Evolutionary conservation across 2,888 invertebrate species (phyloP).

Genomic region (Helleia helle): DNA sequence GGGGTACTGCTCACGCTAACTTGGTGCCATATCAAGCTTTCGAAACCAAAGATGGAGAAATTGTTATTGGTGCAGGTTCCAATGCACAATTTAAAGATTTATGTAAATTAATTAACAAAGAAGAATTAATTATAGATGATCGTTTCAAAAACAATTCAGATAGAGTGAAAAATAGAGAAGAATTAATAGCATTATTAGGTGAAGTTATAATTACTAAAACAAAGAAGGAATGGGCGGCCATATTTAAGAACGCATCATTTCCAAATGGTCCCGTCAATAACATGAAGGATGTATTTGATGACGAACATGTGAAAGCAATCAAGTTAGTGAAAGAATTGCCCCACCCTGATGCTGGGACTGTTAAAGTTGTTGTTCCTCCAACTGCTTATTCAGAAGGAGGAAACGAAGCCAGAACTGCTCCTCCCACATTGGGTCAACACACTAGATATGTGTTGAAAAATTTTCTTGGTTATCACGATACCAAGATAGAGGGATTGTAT

Average conservation of each 20-base stretch:
- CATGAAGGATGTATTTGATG: slow-evolving; percentile 88
- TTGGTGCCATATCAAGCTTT: slow-evolving; percentile 97
- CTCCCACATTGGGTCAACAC: slow-evolving; percentile 92
- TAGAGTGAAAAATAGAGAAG: slow-evolving; percentile 84
- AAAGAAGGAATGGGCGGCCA: slow-evolving; percentile 81
- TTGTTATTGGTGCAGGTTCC: slow-evolving; percentile 92
- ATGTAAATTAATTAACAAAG: slow-evolving; percentile 76
- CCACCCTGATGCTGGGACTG: slow-evolving; percentile 79
- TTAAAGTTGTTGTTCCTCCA: slow-evolving; percentile 90
- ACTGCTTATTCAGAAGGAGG: slow-evolving; percentile 84
- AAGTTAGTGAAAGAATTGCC: slow-evolving; percentile 80
- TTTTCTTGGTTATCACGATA: slow-evolving; percentile 76
- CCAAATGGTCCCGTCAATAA: slow-evolving; percentile 94
- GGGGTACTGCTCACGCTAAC: slow-evolving; percentile 96
- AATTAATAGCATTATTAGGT: slow-evolving; percentile 77
- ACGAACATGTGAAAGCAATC: slow-evolving; percentile 86
- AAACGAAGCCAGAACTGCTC: slow-evolving; percentile 81
- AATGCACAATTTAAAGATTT: slow-evolving; percentile 85
- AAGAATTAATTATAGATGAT: slow-evolving; percentile 75
- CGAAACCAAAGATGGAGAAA: slow-evolving; percentile 84
- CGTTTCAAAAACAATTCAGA: slow-evolving; percentile 81
- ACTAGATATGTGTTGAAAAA: slow-evolving; percentile 83
- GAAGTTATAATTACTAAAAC: slow-evolving; percentile 74
- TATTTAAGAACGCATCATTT: slow-evolving; percentile 83
- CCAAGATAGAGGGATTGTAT: slow-evolving; percentile 73